phyloP scores from a whole-genome alignment of 2,888 invertebrate genomes.

The Tenodera sinensis region DNA sequence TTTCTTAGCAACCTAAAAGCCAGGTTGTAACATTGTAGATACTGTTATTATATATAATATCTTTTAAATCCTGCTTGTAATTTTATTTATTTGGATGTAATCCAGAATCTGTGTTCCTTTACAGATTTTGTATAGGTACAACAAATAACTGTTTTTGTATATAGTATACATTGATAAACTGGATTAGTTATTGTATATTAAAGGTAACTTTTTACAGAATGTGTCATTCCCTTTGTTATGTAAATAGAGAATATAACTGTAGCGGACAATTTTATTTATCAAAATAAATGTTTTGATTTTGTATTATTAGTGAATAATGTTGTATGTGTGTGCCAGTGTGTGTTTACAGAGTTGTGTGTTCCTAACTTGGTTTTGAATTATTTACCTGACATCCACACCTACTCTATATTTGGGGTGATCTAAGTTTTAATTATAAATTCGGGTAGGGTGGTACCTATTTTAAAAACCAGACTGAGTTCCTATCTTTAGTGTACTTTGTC shows the following conservation, averaged over 20 bases:
- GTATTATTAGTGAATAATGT: not conserved
- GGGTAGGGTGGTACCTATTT: too few relatives aligned
- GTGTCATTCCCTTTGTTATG: not conserved
- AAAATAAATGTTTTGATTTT: not conserved
- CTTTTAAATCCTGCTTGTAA: not conserved
- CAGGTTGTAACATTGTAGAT: not conserved
- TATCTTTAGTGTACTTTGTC: too few relatives aligned
- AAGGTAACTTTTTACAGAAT: not conserved
- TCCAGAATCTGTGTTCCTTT: not conserved
- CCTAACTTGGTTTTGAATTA: too few relatives aligned
- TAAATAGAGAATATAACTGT: not conserved
- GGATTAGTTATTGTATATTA: slow-evolving; percentile 11
- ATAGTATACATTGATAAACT: not conserved
- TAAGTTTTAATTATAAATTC: too few relatives aligned
- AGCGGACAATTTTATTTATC: not conserved
- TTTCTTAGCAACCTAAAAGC: not conserved
- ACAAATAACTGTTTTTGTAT: not conserved
- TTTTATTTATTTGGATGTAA: not conserved
- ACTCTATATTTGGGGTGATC: too few relatives aligned
- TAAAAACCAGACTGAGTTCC: too few relatives aligned
- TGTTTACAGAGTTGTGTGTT: too few relatives aligned
- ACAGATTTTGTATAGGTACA: not conserved
- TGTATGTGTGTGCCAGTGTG: too few relatives aligned
- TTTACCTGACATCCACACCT: too few relatives aligned
- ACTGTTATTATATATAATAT: not conserved